Evolutionary conservation across 2,797 vertebrate genomes (phyloP).

Genomic region (Eospalax fontanierii): DNA sequence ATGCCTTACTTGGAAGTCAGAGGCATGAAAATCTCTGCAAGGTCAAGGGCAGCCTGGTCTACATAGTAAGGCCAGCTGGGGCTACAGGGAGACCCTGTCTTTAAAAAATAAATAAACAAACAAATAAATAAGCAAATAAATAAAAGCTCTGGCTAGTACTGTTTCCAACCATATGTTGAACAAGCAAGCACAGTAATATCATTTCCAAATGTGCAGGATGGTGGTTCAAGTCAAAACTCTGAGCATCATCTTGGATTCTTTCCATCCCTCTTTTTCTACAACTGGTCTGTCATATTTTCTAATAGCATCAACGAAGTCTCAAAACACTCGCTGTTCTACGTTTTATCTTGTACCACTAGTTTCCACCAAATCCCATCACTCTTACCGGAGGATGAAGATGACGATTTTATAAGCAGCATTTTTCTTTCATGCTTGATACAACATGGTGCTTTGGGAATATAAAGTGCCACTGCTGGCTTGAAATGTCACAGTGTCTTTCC

Average conservation of each 20-base stretch:
- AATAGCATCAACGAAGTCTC: background rate
- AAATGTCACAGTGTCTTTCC: background rate
- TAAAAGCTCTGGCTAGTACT: background rate
- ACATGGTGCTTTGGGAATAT: background rate
- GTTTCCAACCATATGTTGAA: background rate
- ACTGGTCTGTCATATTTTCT: background rate
- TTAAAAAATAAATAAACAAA: too few relatives aligned
- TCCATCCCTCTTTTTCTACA: background rate
- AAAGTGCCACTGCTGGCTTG: background rate
- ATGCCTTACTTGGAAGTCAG: too few relatives aligned
- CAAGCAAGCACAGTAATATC: background rate
- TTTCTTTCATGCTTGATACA: background rate
- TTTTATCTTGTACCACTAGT: background rate
- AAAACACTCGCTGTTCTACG: background rate
- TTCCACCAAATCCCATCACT: background rate
- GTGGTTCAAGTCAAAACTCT: background rate
- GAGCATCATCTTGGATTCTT: background rate
- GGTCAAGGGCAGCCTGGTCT: too few relatives aligned
- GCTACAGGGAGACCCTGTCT: too few relatives aligned
- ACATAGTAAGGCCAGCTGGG: too few relatives aligned
- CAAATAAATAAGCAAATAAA: too few relatives aligned
- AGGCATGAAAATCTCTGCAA: too few relatives aligned
- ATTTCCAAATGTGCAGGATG: background rate
- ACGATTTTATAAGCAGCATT: background rate
- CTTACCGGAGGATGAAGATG: background rate